These are phyloP conservation scores for Falco concolor DNA, from an alignment of 2,797 vertebrate genomes.

Conservation along the genomic window DNA sequence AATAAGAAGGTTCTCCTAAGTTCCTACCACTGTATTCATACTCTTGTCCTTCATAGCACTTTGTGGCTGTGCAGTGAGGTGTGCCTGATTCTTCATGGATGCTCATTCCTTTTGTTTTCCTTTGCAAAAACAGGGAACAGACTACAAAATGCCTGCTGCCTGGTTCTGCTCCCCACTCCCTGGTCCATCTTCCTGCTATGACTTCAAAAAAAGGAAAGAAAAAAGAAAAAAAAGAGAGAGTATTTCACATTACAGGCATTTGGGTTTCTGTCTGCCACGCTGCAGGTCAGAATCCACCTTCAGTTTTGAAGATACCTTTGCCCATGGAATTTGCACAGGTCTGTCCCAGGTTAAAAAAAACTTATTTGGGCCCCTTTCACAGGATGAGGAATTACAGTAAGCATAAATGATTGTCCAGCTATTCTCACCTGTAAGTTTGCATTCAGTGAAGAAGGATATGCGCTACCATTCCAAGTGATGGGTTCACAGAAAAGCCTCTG, in stretches of 20 bases:
- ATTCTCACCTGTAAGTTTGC: background rate
- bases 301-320: conserved; percentile 47
- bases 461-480: background rate
- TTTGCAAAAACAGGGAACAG: conserved; percentile 12
- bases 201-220: background rate
- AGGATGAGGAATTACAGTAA: background rate
- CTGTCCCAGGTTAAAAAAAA: background rate
- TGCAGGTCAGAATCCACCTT: conserved; percentile 29
- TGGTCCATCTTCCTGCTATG: background rate
- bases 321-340: conserved; percentile 14
- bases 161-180: background rate
- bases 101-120: background rate
- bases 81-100: background rate
- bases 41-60: background rate
- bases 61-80: background rate
- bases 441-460: background rate
- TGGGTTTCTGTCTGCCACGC: conserved; percentile 28
- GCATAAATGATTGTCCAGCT: conserved; percentile 15
- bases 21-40: background rate
- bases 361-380: background rate
- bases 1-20: background rate
- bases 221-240: background rate
- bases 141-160: conserved; percentile 35
- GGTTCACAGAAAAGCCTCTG: background rate
- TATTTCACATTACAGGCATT: conserved; percentile 27